Evolutionary conservation across 2,888 invertebrate genomes (phyloP), one percentile per base, ranked within the genome.

Genomic region (Parnassius mnemosyne): DNA sequence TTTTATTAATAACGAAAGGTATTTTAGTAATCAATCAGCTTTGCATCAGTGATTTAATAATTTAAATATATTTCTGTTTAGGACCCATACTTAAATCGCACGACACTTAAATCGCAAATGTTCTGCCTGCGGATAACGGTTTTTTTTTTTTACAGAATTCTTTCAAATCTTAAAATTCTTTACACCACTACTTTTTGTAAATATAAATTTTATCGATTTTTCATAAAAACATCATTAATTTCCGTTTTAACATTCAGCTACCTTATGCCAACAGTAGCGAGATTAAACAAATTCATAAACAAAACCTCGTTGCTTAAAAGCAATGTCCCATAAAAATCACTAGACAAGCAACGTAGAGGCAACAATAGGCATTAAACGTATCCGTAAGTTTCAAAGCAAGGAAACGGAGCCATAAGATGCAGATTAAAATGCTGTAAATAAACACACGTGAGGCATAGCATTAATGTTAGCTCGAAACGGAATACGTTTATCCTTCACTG

Each of bases 401-500:
- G 75, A 80, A 82, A 84, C 80, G 80, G 80, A 82, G 78, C 74
- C 71, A 70, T 72, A 74, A 69, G 63, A 65, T 65, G 66, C 72
- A 71, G 72, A 74, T 74, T 76, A 76, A 72, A 75, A 77, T 74
- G 57, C 52, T 75, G 77, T 74, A 79, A 75, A 76, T 77, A 77
- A 74, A 77, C 78, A 76, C 76, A 76, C 75, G 74, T 72, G 76
- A 73, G 75, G 75, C 74, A 77, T 74, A 75, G 71, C 79, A 78
- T 78, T 80, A 78, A 79, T 79, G 52, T 75, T 75, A 73, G 74
- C 72, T 71, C 67, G 70, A 68, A 73, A 71, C 76, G 72, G 78
- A 78, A 82, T 80, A 79, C 71, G 77, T 79, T 80, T 72, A 77
- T 75, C 76, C 76, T 75, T 79, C 77, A 78, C 69, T 60, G 69